Conservation (phyloP, 2,113 vertebrate species). For the Bolborhynchus lineola region DNA sequence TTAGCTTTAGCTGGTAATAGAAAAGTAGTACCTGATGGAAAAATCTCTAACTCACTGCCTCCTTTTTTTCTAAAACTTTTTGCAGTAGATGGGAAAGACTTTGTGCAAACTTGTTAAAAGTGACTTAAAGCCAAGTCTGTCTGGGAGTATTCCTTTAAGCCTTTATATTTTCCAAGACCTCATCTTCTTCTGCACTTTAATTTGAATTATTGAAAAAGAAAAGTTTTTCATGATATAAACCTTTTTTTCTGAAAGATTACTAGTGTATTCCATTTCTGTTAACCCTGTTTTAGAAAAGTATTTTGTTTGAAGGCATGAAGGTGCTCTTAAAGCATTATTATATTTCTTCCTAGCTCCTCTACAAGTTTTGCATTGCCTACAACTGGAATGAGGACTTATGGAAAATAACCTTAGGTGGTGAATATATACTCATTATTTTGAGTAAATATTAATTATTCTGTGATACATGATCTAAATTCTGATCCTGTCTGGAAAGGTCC, state of each 20-base stretch:
- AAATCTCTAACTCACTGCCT: fast-evolving
- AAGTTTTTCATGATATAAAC: background rate
- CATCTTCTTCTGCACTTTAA: fast-evolving
- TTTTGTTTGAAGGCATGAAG: background rate
- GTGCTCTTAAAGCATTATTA: background rate
- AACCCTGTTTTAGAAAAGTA: background rate
- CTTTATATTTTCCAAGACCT: background rate
- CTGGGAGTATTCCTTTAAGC: background rate
- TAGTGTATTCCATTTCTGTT: background rate
- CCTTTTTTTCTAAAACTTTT: background rate
- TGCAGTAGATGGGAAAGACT: background rate
- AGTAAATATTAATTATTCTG: background rate
- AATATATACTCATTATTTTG: background rate
- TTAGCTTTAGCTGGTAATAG: background rate
- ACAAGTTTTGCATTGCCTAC: background rate
- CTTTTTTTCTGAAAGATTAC: background rate
- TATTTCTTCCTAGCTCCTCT: background rate
- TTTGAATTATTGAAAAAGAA: background rate
- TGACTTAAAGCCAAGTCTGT: background rate
- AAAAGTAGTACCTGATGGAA: background rate
- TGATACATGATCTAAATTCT: background rate
- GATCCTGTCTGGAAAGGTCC: background rate
- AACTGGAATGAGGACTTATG: background rate
- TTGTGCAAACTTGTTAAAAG: background rate
- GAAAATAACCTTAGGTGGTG: background rate